Conservation (phyloP, 2,113 vertebrate genomes). For the Podocnemis expansa region DNA sequence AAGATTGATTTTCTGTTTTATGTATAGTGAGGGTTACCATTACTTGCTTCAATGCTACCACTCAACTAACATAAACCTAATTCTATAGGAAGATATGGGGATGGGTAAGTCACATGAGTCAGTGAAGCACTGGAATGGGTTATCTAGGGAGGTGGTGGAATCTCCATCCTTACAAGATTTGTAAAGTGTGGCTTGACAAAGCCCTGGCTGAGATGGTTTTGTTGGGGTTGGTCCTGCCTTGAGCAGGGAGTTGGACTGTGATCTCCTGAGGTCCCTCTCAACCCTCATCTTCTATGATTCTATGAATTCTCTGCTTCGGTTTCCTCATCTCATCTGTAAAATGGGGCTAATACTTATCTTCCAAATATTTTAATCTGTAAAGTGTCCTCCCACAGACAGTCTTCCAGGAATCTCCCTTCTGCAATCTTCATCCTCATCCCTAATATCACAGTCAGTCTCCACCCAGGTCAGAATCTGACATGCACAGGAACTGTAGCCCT, state of each 20-base stretch:
- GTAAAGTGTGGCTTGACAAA: no score
- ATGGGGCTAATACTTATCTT: not conserved
- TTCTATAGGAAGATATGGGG: no score
- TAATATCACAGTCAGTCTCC: not conserved
- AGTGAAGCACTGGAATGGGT: no score
- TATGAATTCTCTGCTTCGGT: not conserved
- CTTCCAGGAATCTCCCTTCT: not conserved
- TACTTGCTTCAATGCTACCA: not conserved
- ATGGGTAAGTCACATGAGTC: no score
- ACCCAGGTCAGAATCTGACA: not conserved
- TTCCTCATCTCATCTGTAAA: not conserved
- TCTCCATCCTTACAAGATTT: no score
- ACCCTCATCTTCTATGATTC: no score
- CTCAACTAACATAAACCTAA: no score
- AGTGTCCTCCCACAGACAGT: not conserved
- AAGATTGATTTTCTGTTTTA: not conserved
- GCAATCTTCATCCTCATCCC: not conserved
- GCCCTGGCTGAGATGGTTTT: no score
- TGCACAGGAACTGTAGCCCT: not conserved
- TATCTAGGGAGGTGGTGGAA: no score
- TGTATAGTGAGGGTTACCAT: not conserved
- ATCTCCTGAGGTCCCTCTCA: no score
- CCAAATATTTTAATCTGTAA: not conserved
- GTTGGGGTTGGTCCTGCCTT: no score
- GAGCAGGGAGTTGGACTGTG: no score